phyloP scores from a whole-genome alignment of 1,140 invertebrate genomes.

The Drosophila tristis region DNA sequence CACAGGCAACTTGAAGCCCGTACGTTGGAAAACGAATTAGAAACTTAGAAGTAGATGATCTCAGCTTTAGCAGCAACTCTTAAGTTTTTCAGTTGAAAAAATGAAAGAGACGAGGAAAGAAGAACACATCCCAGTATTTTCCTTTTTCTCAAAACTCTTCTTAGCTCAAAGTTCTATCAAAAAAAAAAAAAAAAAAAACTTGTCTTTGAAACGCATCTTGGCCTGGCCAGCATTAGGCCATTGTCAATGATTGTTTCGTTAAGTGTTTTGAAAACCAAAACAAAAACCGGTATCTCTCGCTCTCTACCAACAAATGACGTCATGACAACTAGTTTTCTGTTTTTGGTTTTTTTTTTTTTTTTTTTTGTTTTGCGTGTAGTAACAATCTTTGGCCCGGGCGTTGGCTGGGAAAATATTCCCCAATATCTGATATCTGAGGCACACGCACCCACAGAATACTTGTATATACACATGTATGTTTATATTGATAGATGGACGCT shows the following conservation, averaged over 20 bases:
- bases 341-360: constrained; percentile 15
- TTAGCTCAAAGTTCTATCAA: constrained; percentile 2
- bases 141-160: neutral
- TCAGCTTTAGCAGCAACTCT: no score
- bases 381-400: constrained; percentile 41
- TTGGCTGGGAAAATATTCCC: constrained; percentile 43
- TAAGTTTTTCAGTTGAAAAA: neutral
- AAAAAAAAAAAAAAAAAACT: neutral
- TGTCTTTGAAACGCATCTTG: constrained; percentile 35
- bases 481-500: constrained; percentile 24
- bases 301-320: constrained; percentile 56
- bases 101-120: no score
- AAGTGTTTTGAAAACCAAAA: constrained; percentile 38
- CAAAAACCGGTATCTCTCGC: constrained; percentile 56
- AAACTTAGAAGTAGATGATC: no score
- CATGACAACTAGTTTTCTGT: constrained; percentile 71
- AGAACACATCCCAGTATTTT: no score
- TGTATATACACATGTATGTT: constrained; percentile 8
- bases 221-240: constrained; percentile 17
- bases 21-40: no score
- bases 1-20: no score
- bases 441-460: constrained; percentile 6
- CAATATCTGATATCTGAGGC: no score
- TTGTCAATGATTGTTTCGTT: constrained; percentile 33
- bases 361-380: constrained; percentile 12